These are phyloP conservation scores for Oxyura jamaicensis DNA, from an alignment of 2,113 vertebrate species.

Conservation along the genomic window DNA sequence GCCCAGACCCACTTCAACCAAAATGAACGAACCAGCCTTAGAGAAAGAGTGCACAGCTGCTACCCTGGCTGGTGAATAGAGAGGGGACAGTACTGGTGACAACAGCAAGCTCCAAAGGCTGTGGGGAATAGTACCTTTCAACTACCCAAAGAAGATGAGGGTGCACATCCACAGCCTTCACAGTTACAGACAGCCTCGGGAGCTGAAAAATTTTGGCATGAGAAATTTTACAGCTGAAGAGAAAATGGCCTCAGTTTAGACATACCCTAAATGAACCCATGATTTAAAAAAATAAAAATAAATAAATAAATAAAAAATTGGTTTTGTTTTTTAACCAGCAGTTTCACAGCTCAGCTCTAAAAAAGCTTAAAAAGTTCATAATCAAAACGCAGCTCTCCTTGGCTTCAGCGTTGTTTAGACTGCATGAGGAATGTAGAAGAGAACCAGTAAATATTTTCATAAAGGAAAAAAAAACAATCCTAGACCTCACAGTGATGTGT, in stretches of 20 bases:
- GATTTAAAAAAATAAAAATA: background rate
- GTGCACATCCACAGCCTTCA: background rate
- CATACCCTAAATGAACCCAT: background rate
- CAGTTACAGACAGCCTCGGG: background rate
- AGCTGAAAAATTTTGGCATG: background rate
- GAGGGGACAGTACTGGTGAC: rapidly evolving
- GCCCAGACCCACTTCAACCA: background rate
- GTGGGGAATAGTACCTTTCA: background rate
- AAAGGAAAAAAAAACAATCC: background rate
- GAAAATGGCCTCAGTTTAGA: background rate
- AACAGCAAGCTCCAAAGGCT: background rate
- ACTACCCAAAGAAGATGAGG: background rate
- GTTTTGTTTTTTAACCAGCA: background rate
- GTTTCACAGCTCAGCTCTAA: background rate
- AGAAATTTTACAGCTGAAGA: background rate
- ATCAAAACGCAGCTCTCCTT: conserved; percentile 8
- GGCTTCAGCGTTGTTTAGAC: conserved; percentile 44
- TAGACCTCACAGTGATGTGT: conserved; percentile 4
- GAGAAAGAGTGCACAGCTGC: background rate
- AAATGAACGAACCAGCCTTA: rapidly evolving
- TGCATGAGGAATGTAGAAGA: conserved; percentile 45
- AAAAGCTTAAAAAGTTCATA: background rate
- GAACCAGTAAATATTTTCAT: conserved; percentile 55
- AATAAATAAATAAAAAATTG: too few species aligned
- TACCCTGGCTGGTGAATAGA: background rate